phyloP scores from a whole-genome alignment of 2,113 vertebrate species.

The Gallinago media region DNA sequence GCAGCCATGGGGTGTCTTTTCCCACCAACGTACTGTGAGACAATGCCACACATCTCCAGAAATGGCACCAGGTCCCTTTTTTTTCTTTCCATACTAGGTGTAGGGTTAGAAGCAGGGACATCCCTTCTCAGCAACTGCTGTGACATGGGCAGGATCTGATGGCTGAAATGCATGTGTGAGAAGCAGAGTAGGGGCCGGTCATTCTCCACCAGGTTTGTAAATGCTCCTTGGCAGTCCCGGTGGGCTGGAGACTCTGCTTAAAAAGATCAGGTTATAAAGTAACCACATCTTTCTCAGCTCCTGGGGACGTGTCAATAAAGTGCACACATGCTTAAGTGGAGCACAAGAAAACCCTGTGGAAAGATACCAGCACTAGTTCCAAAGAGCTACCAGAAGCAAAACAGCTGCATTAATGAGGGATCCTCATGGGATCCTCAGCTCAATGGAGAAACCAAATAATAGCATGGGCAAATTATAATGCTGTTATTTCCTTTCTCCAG shows the following conservation, averaged over 20 bases:
- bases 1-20: neutral
- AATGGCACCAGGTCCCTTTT: neutral
- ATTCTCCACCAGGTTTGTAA: neutral
- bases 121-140: neutral
- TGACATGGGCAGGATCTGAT: neutral
- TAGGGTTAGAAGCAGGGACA: neutral
- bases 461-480: neutral
- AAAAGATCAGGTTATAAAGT: neutral
- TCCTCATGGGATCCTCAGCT: neutral
- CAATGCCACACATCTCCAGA: neutral
- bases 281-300: neutral
- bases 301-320: rapidly evolving
- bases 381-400: neutral
- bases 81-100: neutral
- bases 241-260: neutral
- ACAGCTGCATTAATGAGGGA: neutral
- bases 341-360: neutral
- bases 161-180: neutral
- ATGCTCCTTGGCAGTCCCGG: neutral
- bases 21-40: too few species aligned
- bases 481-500: neutral
- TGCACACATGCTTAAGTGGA: neutral
- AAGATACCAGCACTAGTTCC: neutral
- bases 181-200: neutral
- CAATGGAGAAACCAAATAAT: neutral